Conservation (phyloP, 2,888 invertebrate genomes). For the Cremastinae sp. region DNA sequence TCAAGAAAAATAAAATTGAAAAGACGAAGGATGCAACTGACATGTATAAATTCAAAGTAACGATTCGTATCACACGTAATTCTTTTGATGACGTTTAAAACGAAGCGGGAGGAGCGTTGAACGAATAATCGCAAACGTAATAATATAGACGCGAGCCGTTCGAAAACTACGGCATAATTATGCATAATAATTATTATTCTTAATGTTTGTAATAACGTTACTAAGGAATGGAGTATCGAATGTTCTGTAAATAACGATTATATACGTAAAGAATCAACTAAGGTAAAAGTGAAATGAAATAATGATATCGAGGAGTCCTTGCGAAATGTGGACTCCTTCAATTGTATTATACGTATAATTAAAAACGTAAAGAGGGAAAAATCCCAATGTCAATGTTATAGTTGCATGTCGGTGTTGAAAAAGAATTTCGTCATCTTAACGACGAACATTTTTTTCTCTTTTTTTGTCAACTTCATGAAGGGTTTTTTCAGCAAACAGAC, state of each 20-base stretch:
- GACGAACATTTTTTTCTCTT: background rate
- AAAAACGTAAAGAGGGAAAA: slow-evolving; percentile 60
- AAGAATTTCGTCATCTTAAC: slow-evolving; percentile 12
- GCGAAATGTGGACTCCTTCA: slow-evolving; percentile 33
- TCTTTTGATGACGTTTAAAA: background rate
- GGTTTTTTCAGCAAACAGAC: slow-evolving; percentile 27
- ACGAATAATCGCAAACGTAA: slow-evolving; percentile 24
- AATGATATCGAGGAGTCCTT: slow-evolving; percentile 26
- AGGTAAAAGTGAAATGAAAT: slow-evolving; percentile 11
- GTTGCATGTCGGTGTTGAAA: slow-evolving; percentile 72
- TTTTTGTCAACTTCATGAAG: slow-evolving; percentile 23
- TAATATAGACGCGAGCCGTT: slow-evolving; percentile 23
- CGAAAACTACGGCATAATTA: slow-evolving; percentile 24
- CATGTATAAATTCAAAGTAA: slow-evolving; percentile 29
- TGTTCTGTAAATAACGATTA: slow-evolving; percentile 57
- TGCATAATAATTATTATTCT: slow-evolving; percentile 47
- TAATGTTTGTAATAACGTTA: slow-evolving; percentile 50
- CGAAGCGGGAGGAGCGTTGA: slow-evolving; percentile 10
- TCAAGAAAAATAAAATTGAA: slow-evolving; percentile 37
- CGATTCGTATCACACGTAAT: background rate
- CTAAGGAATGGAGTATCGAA: slow-evolving; percentile 45
- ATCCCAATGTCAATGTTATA: slow-evolving; percentile 68
- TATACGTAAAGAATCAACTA: slow-evolving; percentile 42
- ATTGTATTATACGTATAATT: slow-evolving; percentile 53
- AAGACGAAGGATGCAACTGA: slow-evolving; percentile 34